These are phyloP conservation scores for Caenorhabditis wallacei DNA, from an alignment of 2,888 invertebrate species.

Conservation along the genomic window DNA sequence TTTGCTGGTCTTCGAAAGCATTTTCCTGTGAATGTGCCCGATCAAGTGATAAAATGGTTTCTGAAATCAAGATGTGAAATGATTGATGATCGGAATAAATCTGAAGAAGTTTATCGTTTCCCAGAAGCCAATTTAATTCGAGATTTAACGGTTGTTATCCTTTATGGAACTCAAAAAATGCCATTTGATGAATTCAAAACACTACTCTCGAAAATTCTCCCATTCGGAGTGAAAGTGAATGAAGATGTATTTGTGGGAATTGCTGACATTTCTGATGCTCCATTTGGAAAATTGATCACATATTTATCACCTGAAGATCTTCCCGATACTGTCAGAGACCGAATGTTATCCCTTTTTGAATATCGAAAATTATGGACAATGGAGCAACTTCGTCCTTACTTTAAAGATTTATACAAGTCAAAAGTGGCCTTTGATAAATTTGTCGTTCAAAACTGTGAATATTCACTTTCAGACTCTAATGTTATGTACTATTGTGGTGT, in stretches of 20 bases:
- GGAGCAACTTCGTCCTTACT: conserved; percentile 62
- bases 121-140: conserved; percentile 28
- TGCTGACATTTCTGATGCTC: conserved; percentile 48
- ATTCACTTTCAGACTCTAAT: conserved; percentile 50
- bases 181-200: conserved; percentile 27
- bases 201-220: conserved; percentile 40
- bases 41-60: conserved; percentile 53
- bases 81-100: too few relatives aligned
- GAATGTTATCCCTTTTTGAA: conserved; percentile 50
- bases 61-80: conserved; percentile 20
- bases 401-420: conserved; percentile 57
- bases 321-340: conserved; percentile 51
- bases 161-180: conserved; percentile 42
- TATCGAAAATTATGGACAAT: conserved; percentile 56
- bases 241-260: conserved; percentile 31
- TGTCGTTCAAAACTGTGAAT: conserved; percentile 63
- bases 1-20: conserved; percentile 6
- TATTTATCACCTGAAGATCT: conserved; percentile 60
- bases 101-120: not conserved
- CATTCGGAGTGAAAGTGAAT: conserved; percentile 36
- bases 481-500: conserved; percentile 62
- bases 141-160: conserved; percentile 43
- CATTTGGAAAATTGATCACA: conserved; percentile 37
- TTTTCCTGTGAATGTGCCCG: conserved; percentile 45
- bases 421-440: conserved; percentile 63